phyloP scores from a whole-genome alignment of 1,140 invertebrate species.

The Atta colombica region DNA sequence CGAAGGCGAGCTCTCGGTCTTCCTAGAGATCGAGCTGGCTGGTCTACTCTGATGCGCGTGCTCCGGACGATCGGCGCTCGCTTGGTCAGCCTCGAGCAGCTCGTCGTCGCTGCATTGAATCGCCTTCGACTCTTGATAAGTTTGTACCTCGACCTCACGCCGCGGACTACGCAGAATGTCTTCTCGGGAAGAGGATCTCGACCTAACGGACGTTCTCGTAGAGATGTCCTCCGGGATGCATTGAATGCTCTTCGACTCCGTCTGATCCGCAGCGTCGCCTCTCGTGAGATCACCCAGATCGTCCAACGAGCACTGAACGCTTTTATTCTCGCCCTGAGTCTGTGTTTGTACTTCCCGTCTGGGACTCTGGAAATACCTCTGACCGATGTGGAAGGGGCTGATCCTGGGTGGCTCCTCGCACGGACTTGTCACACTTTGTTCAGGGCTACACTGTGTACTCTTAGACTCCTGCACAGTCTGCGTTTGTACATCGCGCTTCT shows the following conservation, averaged over 20 bases:
- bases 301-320: conserved; percentile 80
- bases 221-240: conserved; percentile 73
- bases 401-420: conserved; percentile 7
- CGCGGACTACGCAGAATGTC: conserved; percentile 63
- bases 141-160: conserved; percentile 81
- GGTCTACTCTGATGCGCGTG: background rate
- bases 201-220: background rate
- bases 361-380: conserved; percentile 73
- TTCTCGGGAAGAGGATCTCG: background rate
- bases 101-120: conserved; percentile 79
- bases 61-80: conserved; percentile 4
- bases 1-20: conserved; percentile 65
- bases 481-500: conserved; percentile 72
- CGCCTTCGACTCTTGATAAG: conserved; percentile 81
- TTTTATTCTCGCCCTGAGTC: conserved; percentile 82
- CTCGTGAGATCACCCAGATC: conserved; percentile 67
- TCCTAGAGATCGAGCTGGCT: conserved; percentile 23
- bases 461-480: conserved; percentile 76
- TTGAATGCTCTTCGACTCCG: conserved; percentile 81
- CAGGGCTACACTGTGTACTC: conserved; percentile 75
- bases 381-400: conserved; percentile 17
- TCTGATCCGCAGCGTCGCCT: conserved; percentile 74
- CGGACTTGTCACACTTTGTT: conserved; percentile 56
- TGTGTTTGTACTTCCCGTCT: conserved; percentile 81
- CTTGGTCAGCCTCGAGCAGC: conserved; percentile 54